Evolutionary conservation across 1,140 invertebrate genomes (phyloP), one percentile per base, ranked within the genome.

Genomic region (Lithobius niger): DNA sequence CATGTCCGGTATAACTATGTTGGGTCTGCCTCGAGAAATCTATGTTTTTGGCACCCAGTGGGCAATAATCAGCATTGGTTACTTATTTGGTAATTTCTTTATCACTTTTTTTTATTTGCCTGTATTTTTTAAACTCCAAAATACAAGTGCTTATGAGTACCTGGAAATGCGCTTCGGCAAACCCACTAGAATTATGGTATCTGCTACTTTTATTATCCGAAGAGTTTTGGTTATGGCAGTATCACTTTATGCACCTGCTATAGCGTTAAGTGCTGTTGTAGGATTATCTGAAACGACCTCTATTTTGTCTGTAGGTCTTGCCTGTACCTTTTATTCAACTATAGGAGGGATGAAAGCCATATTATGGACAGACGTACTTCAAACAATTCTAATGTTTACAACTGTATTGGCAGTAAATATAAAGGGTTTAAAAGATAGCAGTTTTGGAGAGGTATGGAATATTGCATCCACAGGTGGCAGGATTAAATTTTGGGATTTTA

Each of bases 1-100:
- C 65, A 93, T 96, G 85, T 95, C 90, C 0, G 89, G 90, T 15
- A 82, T 95, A 19, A 90, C 90, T 0, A 22, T 96, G n/a, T 72
- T 96, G 21, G 92, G 92, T 10, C 82, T 91, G 0, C 85, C 86
- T 1, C 79, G 83, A 49, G 89, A 93, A 69, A 90, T 83, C 69
- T 92, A 92, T 66, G 79, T 84, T 52, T 69, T 77, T 68, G 88
- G 88, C 25, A 84, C 85, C 50, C 82, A 86, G 64, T 92, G 91
- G 71, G 76, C 87, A 3, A 69, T 85, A 15, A 90, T 91, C 24
- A 91, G 91, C 65, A 54, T 91, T 26, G 75, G 84, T 0, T 91
- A 91, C 64, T 74, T 87, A 0, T 63, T 94, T n/a, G 83, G 82
- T 3, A 90, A 87, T 3, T 82, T 86, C 0, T 77, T 91, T 13